Conservation (phyloP, 2,113 vertebrate genomes). For the Labrus mixtus region DNA sequence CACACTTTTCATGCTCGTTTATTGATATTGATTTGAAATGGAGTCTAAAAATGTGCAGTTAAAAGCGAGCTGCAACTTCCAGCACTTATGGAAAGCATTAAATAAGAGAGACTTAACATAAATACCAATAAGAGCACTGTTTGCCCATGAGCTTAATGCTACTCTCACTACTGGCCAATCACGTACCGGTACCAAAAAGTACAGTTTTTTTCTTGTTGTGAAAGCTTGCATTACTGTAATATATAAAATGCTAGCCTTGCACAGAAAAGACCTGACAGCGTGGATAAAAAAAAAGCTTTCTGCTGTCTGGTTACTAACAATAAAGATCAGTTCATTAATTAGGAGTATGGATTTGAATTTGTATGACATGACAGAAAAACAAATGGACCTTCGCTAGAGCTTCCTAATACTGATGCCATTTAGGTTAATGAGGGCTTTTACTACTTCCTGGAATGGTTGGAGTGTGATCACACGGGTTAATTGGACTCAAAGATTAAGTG, state of each 20-base stretch:
- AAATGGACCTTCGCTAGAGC: constrained; percentile 10
- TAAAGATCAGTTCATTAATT: constrained; percentile 21
- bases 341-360: constrained; percentile 33
- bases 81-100: too few species aligned
- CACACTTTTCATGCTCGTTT: too few species aligned
- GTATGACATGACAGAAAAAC: constrained; percentile 25
- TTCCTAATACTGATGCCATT: constrained; percentile 40
- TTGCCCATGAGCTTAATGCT: too few species aligned
- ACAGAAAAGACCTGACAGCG: constrained; percentile 11
- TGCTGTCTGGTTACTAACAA: not conserved
- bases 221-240: constrained; percentile 40
- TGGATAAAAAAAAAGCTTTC: not conserved
- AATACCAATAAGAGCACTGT: too few species aligned
- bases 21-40: too few species aligned
- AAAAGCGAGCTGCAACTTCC: too few species aligned
- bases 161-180: too few species aligned
- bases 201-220: not conserved
- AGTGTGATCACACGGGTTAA: constrained; percentile 67
- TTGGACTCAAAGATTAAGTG: constrained; percentile 75
- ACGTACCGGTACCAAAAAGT: too few species aligned
- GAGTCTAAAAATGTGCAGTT: too few species aligned
- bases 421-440: constrained; percentile 72
- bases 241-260: constrained; percentile 35
- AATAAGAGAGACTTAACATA: too few species aligned
- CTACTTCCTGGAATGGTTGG: constrained; percentile 65